Evolutionary conservation across 2,888 invertebrate genomes (phyloP).

Genomic region (Drosophila mimica): DNA sequence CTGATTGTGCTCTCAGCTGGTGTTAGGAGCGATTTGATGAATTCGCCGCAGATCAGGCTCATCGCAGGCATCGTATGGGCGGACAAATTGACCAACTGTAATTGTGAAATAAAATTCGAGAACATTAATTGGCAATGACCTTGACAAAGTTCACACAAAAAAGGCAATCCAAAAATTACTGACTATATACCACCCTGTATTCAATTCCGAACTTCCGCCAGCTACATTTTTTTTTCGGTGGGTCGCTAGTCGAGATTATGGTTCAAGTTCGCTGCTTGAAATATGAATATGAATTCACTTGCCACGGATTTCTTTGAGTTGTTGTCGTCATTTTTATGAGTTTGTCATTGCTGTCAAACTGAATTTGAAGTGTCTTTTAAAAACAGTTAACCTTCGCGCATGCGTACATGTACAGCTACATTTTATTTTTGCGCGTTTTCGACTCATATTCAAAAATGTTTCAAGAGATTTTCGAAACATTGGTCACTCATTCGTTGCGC

Average conservation of each 20-base stretch:
- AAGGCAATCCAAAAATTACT: neutral
- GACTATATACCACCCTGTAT: neutral
- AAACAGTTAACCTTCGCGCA: slow-evolving; percentile 62
- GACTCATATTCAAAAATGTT: neutral
- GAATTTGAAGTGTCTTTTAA: slow-evolving; percentile 26
- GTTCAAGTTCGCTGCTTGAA: slow-evolving; percentile 66
- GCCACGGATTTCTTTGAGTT: slow-evolving; percentile 13
- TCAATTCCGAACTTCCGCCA: neutral
- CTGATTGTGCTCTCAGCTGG: slow-evolving; percentile 48
- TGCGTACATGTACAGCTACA: slow-evolving; percentile 37
- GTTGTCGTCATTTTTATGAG: slow-evolving; percentile 33
- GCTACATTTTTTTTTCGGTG: slow-evolving; percentile 31
- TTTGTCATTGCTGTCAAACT: slow-evolving; percentile 45
- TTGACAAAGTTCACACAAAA: slow-evolving; percentile 58
- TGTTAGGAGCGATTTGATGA: slow-evolving; percentile 79
- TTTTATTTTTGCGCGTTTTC: slow-evolving; percentile 8
- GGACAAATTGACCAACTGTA: slow-evolving; percentile 83
- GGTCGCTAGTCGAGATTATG: slow-evolving; percentile 51
- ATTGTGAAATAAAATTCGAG: slow-evolving; percentile 40
- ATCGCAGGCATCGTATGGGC: slow-evolving; percentile 84
- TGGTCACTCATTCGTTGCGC: slow-evolving; percentile 6
- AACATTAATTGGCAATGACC: slow-evolving; percentile 71
- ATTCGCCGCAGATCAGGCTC: slow-evolving; percentile 82
- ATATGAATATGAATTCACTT: slow-evolving; percentile 49
- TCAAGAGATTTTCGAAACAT: slow-evolving; percentile 6